These are phyloP conservation scores for Rhodeus uyekii DNA, from an alignment of 2,797 vertebrate genomes.

Conservation along the genomic window DNA sequence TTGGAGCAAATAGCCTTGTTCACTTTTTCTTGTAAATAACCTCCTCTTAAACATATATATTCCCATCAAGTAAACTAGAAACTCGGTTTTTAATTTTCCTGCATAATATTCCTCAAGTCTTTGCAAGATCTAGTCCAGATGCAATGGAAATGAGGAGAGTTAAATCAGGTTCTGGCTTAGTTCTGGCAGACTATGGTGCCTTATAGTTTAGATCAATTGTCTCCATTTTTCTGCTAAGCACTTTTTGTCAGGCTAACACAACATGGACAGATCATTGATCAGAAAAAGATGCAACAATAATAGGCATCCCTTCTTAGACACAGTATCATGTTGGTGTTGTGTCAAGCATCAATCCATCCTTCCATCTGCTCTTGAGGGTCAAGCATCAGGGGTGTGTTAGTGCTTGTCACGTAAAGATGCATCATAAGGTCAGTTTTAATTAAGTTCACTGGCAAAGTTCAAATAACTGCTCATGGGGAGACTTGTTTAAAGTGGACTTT, in stretches of 20 bases:
- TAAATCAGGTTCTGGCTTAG: neutral
- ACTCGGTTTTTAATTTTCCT: neutral
- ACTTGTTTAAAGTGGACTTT: neutral
- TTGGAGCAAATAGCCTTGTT: neutral
- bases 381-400: slow-evolving; percentile 26
- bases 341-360: neutral
- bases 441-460: neutral
- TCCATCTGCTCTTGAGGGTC: neutral
- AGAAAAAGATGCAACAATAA: slow-evolving; percentile 63
- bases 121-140: slow-evolving; percentile 7
- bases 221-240: slow-evolving; percentile 50
- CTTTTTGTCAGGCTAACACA: slow-evolving; percentile 45
- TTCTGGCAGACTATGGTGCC: neutral
- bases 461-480: neutral
- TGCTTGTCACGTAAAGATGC: slow-evolving; percentile 7
- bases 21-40: neutral
- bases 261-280: slow-evolving; percentile 57
- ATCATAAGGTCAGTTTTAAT: neutral
- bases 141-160: neutral
- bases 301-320: slow-evolving; percentile 26
- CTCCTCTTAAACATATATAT: neutral
- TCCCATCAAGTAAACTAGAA: neutral
- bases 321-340: slow-evolving; percentile 35
- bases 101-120: neutral
- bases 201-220: slow-evolving; percentile 52